A percentile compares a stretch with the other conserved stretches of the same genome.
Evolutionary conservation across 2,797 vertebrate species (phyloP).

Genomic region (Argya squamiceps): DNA sequence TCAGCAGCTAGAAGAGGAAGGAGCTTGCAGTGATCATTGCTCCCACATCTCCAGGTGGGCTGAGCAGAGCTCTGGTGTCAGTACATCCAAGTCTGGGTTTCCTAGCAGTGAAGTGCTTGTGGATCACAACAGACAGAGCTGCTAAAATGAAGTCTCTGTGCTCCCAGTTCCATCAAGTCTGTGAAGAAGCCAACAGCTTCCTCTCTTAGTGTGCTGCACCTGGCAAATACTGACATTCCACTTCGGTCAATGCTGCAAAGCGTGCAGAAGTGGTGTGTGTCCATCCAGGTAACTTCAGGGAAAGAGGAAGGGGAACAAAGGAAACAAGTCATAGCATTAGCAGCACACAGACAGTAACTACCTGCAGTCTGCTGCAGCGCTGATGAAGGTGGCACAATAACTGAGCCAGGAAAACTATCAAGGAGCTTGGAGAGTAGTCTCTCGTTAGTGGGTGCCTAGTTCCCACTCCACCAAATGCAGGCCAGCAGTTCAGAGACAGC

Average conservation of each 20-base stretch:
- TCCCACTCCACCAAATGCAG: background rate
- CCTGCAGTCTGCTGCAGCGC: background rate
- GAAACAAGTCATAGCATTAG: background rate
- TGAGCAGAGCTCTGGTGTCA: background rate
- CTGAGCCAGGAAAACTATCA: background rate
- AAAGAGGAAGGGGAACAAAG: background rate
- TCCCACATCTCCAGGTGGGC: rapidly evolving
- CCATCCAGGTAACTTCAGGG: rapidly evolving
- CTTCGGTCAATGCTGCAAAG: background rate
- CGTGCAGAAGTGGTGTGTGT: background rate
- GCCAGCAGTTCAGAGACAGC: background rate
- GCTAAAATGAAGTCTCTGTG: background rate
- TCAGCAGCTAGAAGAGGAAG: background rate
- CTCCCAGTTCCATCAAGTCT: background rate
- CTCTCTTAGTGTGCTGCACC: background rate
- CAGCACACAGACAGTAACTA: background rate
- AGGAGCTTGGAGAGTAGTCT: background rate
- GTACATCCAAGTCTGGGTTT: background rate
- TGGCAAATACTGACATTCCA: background rate
- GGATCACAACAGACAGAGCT: background rate
- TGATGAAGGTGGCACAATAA: background rate
- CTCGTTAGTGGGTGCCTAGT: rapidly evolving
- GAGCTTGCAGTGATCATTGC: background rate
- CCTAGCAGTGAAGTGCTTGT: background rate
- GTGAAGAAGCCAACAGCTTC: background rate